Evolutionary conservation across 2,113 vertebrate genomes (phyloP).

Genomic region (Octodon degus): DNA sequence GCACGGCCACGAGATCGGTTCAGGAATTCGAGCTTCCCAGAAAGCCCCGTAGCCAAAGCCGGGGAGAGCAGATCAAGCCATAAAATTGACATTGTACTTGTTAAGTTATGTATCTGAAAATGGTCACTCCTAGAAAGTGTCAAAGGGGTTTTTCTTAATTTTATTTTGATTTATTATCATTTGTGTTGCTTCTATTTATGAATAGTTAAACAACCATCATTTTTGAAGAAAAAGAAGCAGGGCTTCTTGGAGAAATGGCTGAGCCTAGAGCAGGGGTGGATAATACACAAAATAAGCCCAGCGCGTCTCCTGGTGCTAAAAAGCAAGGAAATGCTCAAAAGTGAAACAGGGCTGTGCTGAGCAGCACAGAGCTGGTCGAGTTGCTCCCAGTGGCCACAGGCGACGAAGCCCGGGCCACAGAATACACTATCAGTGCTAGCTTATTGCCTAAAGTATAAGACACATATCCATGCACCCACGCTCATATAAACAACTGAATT

Average conservation of each 20-base stretch:
- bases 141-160: not conserved
- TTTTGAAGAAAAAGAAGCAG: not conserved
- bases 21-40: not conserved
- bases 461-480: not conserved
- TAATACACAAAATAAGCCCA: not conserved
- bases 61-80: not conserved
- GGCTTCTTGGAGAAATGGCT: not conserved
- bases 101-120: not conserved
- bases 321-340: not conserved
- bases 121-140: not conserved
- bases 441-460: not conserved
- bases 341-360: not conserved
- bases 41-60: not conserved
- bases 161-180: not conserved
- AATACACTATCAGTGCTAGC: not conserved
- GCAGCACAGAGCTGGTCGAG: not conserved
- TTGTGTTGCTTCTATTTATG: not conserved
- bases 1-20: not conserved
- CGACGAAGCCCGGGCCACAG: not conserved
- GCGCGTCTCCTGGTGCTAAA: not conserved
- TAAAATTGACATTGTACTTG: not conserved
- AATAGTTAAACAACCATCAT: not conserved
- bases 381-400: not conserved
- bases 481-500: not conserved
- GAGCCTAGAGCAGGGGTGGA: not conserved